Percentiles rank a stretch among this genome's conserved stretches.
Conservation (phyloP, 1,140 invertebrate genomes). For the Parasteatoda tepidariorum region DNA sequence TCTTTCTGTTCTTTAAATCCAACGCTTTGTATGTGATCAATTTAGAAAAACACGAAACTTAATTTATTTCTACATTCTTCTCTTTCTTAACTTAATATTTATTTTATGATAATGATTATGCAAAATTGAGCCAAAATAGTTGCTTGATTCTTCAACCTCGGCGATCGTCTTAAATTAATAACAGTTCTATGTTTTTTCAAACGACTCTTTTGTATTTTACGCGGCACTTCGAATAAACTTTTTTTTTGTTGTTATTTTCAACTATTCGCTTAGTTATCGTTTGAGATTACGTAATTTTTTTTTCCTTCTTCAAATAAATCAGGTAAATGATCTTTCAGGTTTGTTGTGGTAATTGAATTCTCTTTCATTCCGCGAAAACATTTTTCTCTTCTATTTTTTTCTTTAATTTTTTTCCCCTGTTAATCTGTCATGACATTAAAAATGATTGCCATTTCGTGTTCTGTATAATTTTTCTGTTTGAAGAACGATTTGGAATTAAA, state of each 20-base stretch:
- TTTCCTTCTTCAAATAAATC: conserved; percentile 21
- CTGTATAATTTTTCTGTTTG: too few relatives aligned
- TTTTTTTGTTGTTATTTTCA: conserved; percentile 35
- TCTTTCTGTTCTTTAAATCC: background rate
- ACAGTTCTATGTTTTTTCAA: conserved; percentile 31
- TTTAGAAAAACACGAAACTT: conserved; percentile 31
- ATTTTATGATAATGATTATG: conserved; percentile 61
- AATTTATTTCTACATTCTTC: conserved; percentile 57
- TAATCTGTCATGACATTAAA: too few relatives aligned
- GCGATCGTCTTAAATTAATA: conserved; percentile 52
- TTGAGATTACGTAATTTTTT: conserved; percentile 13
- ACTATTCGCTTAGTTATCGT: conserved; percentile 44
- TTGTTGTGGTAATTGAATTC: conserved; percentile 32
- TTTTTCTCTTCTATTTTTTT: conserved; percentile 11
- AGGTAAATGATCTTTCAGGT: background rate
- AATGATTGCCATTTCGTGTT: too few relatives aligned
- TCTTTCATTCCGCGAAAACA: background rate
- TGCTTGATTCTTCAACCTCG: conserved; percentile 10
- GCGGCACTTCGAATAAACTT: conserved; percentile 2
- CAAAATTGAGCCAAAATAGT: conserved; percentile 33
- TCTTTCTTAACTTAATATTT: conserved; percentile 52
- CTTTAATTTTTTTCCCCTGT: background rate
- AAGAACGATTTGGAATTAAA: too few relatives aligned
- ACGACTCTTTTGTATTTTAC: background rate
- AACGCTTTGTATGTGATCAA: background rate